phyloP scores from a whole-genome alignment of 2,888 invertebrate species.

The Thera britannica region DNA sequence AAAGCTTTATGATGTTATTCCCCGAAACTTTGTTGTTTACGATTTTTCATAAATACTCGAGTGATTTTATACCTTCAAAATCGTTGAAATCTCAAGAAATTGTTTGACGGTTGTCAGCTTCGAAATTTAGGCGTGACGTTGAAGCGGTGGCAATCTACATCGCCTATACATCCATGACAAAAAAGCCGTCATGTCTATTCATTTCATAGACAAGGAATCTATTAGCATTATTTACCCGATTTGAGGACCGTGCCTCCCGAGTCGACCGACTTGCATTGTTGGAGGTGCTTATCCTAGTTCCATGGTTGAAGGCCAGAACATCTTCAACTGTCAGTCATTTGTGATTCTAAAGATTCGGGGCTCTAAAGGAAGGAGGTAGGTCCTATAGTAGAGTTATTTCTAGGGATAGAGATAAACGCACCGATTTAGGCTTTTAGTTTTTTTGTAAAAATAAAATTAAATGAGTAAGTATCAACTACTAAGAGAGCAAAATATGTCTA shows the following conservation, averaged over 20 bases:
- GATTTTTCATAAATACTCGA: no score
- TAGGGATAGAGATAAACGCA: no score
- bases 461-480: no score
- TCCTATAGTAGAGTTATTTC: no score
- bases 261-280: conserved; percentile 23
- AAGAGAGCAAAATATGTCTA: no score
- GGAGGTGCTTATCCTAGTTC: neutral
- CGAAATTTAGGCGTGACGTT: conserved; percentile 56
- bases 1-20: no score
- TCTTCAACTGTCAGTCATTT: conserved; percentile 19
- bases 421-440: no score
- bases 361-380: no score
- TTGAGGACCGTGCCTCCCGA: conserved; percentile 43
- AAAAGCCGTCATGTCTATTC: conserved; percentile 64
- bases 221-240: conserved; percentile 71
- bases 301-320: conserved; percentile 1
- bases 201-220: conserved; percentile 63
- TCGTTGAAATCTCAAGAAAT: no score
- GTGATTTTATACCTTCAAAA: no score
- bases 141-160: conserved; percentile 69
- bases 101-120: neutral
- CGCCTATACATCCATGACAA: conserved; percentile 11
- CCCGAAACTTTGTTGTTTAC: no score
- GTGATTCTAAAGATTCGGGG: conserved; percentile 2
- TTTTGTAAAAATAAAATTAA: no score